A percentile compares a stretch with the other conserved stretches of the same genome.
Conservation (phyloP, 2,113 vertebrate species). For the Phrynocephalus versicolor region DNA sequence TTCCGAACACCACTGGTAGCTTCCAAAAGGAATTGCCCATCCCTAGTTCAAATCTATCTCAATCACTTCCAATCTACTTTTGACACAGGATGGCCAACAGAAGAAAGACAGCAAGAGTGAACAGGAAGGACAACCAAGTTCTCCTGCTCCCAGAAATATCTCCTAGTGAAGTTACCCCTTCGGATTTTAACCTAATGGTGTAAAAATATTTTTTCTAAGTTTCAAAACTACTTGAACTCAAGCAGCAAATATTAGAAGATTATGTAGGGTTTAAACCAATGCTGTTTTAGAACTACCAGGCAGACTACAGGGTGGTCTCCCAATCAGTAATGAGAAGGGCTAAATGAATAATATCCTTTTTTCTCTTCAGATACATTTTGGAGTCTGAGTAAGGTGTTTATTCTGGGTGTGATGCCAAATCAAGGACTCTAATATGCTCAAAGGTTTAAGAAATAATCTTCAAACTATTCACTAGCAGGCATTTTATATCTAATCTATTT, state of each 20-base stretch:
- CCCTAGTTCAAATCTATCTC: constrained; percentile 59
- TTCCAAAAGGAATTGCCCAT: too few species aligned
- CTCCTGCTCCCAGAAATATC: constrained; percentile 58
- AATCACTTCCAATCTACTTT: constrained; percentile 56
- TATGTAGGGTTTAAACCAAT: constrained; percentile 41
- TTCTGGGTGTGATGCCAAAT: not conserved
- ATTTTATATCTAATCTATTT: constrained; percentile 2
- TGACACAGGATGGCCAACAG: constrained; percentile 53
- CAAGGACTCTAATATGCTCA: not conserved
- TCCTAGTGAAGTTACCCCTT: not conserved
- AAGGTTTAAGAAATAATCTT: not conserved
- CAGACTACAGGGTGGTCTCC: constrained; percentile 28
- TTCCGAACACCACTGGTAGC: too few species aligned
- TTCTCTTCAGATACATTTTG: constrained; percentile 23
- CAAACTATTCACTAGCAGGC: not conserved
- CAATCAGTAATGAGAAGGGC: constrained; percentile 39
- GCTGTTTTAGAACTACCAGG: constrained; percentile 37
- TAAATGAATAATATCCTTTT: constrained; percentile 24
- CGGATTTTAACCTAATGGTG: not conserved
- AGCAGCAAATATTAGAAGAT: constrained; percentile 45
- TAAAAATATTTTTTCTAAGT: not conserved
- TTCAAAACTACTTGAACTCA: not conserved
- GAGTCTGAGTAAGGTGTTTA: constrained; percentile 33
- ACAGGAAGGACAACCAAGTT: constrained; percentile 13
- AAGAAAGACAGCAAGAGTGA: constrained; percentile 15